Evolutionary conservation across 92 coral and sea anemone species (phyloP).

Genomic region (Zoanthus solanderi): DNA sequence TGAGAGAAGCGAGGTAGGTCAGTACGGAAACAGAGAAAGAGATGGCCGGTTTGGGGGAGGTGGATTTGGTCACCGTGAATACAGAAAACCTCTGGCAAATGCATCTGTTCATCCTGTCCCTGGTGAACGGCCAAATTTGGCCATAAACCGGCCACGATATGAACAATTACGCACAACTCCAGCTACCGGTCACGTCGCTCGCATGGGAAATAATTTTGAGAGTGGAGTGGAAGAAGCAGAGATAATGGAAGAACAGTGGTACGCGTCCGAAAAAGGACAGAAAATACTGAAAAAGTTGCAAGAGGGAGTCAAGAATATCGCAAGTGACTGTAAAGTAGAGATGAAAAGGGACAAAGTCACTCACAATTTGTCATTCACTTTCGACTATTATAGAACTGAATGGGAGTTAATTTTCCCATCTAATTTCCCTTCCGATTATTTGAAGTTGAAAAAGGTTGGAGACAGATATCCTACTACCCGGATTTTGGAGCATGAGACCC

Average conservation of each 20-base stretch:
- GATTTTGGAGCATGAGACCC: background rate
- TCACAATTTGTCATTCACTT: slow-evolving; percentile 43
- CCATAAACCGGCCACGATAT: background rate
- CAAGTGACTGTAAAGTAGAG: slow-evolving; percentile 19
- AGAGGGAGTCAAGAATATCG: slow-evolving; percentile 24
- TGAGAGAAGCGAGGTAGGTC: background rate
- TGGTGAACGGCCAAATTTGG: background rate
- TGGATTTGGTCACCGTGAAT: too few species aligned
- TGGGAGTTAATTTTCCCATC: slow-evolving; percentile 45
- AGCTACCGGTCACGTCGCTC: background rate
- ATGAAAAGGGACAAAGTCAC: slow-evolving; percentile 45
- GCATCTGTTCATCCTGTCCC: background rate
- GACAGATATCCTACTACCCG: background rate
- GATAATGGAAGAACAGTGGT: slow-evolving; percentile 50
- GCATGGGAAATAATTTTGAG: background rate
- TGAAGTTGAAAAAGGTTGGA: background rate
- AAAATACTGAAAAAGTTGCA: slow-evolving; percentile 23
- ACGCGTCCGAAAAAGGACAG: slow-evolving; percentile 38
- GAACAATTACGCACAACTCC: background rate
- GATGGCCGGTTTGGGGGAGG: background rate
- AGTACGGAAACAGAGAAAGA: background rate
- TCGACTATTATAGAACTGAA: slow-evolving; percentile 6
- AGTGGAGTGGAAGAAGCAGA: background rate
- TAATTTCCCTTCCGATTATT: slow-evolving; percentile 35
- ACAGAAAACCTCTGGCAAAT: too few species aligned